Percentiles rank a stretch among this genome's conserved stretches.
phyloP scores from a whole-genome alignment of 2,888 invertebrate species.

The Acrocera orbiculus region DNA sequence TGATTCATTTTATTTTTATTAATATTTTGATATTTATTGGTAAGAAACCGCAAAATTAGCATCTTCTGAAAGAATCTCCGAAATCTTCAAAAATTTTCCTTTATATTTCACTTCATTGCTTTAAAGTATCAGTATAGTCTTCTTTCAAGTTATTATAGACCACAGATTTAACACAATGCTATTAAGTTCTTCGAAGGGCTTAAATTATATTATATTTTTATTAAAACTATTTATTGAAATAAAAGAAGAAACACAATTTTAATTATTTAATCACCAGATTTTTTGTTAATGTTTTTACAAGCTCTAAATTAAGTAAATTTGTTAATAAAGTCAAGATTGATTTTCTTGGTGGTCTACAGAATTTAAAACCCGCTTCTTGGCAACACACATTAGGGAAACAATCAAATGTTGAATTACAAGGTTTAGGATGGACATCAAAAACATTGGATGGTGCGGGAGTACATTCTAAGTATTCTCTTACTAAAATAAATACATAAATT shows the following conservation, averaged over 20 bases:
- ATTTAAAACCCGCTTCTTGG: constrained; percentile 52
- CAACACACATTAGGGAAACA: constrained; percentile 68
- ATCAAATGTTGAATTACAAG: constrained; percentile 51
- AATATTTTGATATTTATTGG: too few relatives aligned
- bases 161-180: too few relatives aligned
- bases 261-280: constrained; percentile 27
- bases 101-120: too few relatives aligned
- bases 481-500: constrained; percentile 19
- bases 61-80: too few relatives aligned
- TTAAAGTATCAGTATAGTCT: too few relatives aligned
- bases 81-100: too few relatives aligned
- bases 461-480: constrained; percentile 53
- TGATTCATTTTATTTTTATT: too few relatives aligned
- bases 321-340: constrained; percentile 49
- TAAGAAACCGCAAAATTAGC: too few relatives aligned
- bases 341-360: constrained; percentile 55
- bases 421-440: constrained; percentile 50
- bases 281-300: constrained; percentile 27
- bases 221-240: too few relatives aligned
- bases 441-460: constrained; percentile 48
- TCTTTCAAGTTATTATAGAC: too few relatives aligned
- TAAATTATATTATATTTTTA: too few relatives aligned
- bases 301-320: constrained; percentile 31
- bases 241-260: not conserved
- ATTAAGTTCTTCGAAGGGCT: too few relatives aligned